phyloP scores from a whole-genome alignment of 2,888 invertebrate species.

The Aquatica leii region DNA sequence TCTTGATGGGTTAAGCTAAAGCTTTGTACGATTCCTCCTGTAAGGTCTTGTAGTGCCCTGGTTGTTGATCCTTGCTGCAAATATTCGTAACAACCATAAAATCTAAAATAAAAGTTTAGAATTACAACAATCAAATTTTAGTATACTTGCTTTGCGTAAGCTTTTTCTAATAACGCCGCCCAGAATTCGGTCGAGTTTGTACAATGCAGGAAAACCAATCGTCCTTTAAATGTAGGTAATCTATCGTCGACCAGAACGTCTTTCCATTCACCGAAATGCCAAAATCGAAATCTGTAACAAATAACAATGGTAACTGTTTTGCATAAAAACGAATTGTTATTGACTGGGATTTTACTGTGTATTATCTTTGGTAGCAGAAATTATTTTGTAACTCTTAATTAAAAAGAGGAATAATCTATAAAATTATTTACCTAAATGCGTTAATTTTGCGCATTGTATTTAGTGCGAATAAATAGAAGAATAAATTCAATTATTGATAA shows the following conservation, averaged over 20 bases:
- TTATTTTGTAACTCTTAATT: too few relatives aligned
- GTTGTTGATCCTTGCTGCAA: slow-evolving; percentile 71
- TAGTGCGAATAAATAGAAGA: too few relatives aligned
- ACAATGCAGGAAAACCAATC: slow-evolving; percentile 69
- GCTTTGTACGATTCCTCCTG: slow-evolving; percentile 80
- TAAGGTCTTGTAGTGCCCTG: slow-evolving; percentile 75
- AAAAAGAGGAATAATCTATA: too few relatives aligned
- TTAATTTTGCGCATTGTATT: too few relatives aligned
- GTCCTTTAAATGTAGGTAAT: slow-evolving; percentile 73
- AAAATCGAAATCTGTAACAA: slow-evolving; percentile 72
- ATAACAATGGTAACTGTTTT: too few relatives aligned
- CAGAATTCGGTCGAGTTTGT: slow-evolving; percentile 75
- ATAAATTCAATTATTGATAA: too few relatives aligned
- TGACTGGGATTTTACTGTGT: too few relatives aligned
- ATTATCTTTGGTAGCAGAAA: too few relatives aligned
- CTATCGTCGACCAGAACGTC: slow-evolving; percentile 80
- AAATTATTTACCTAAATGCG: too few relatives aligned
- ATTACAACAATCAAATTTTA: neutral
- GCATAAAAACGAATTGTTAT: too few relatives aligned
- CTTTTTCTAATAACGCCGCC: slow-evolving; percentile 80
- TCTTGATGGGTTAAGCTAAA: slow-evolving; percentile 72
- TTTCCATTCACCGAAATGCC: slow-evolving; percentile 83
- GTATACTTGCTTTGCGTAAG: slow-evolving; percentile 75
- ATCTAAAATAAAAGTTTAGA: slow-evolving; percentile 54
- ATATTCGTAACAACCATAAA: slow-evolving; percentile 75